phyloP scores from a whole-genome alignment of 2,113 vertebrate species.

The Rhadina sibilatrix region DNA sequence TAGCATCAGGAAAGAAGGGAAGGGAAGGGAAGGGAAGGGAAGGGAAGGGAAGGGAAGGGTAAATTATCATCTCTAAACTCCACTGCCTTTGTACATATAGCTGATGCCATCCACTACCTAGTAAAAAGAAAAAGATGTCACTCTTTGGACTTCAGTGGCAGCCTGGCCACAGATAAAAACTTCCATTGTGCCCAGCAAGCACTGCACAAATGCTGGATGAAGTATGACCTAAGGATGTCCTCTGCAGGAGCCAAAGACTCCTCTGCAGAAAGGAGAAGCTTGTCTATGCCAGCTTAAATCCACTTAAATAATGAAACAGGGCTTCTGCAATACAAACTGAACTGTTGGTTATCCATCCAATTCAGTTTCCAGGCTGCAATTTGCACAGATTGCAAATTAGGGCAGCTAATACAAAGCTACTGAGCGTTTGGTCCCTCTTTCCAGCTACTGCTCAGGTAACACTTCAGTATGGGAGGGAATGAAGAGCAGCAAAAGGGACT shows the following conservation, averaged over 20 bases:
- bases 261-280: neutral
- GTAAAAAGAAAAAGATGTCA: neutral
- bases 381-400: neutral
- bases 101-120: neutral
- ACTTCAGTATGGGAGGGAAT: neutral
- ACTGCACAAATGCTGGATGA: neutral
- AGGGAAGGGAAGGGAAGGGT: neutral
- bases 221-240: neutral
- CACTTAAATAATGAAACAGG: fast-evolving
- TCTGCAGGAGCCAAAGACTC: neutral
- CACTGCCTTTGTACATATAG: neutral
- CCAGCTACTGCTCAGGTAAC: neutral
- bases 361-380: neutral
- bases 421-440: neutral
- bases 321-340: neutral
- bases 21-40: too few species aligned
- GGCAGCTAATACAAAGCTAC: neutral
- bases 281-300: neutral
- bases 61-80: neutral
- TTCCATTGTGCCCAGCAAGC: neutral
- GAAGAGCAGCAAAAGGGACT: neutral
- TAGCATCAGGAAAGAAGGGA: too few species aligned
- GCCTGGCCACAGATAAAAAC: neutral
- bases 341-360: neutral
- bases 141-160: neutral